A percentile compares a stretch with the other conserved stretches of the same genome.
Evolutionary conservation across 2,888 invertebrate species (phyloP).

Genomic region (Oscheius sp.): DNA sequence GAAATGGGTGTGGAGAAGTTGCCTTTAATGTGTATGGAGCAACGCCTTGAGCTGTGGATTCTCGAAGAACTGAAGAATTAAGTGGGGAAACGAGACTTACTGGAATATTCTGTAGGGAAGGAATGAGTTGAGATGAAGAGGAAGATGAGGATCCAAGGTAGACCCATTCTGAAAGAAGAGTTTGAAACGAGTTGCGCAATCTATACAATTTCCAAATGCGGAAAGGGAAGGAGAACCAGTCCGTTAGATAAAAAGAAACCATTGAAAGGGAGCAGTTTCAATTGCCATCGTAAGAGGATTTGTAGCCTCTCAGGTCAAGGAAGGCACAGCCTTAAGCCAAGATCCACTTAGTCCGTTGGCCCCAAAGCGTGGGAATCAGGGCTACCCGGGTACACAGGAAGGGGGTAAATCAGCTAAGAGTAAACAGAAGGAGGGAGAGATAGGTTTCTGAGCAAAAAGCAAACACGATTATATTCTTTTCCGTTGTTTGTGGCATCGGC

Average conservation of each 20-base stretch:
- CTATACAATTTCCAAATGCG: background rate
- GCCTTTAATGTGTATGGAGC: background rate
- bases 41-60: conserved; percentile 19
- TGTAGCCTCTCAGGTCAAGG: background rate
- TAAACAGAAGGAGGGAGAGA: background rate
- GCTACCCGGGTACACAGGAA: background rate
- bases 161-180: too few relatives aligned
- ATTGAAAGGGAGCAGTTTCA: background rate
- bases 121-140: background rate
- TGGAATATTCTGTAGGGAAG: conserved; percentile 18
- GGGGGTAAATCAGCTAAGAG: background rate
- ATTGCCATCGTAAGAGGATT: background rate
- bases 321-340: background rate
- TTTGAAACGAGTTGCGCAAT: background rate
- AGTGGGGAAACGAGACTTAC: background rate
- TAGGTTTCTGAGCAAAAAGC: too few relatives aligned
- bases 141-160: background rate
- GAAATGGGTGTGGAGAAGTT: conserved; percentile 26
- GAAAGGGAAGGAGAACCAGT: background rate
- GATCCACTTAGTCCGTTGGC: background rate
- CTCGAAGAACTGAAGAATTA: background rate
- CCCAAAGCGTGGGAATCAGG: background rate
- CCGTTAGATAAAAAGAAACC: background rate
- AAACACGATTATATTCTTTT: too few relatives aligned
- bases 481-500: too few relatives aligned